phyloP scores from a whole-genome alignment of 2,797 vertebrate species.

The Phataginus tricuspis region DNA sequence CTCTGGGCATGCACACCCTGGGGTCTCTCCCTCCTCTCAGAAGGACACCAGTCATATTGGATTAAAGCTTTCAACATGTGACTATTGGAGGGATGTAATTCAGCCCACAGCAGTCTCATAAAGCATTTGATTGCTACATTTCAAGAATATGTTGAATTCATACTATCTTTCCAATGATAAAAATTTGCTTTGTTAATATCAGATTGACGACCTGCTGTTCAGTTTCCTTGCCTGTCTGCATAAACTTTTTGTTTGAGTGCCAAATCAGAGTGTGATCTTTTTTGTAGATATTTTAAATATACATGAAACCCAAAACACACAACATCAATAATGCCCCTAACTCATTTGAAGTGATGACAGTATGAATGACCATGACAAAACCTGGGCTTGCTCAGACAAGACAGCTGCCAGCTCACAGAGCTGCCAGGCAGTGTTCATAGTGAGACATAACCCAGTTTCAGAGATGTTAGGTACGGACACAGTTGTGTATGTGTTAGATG shows the following conservation, averaged over 20 bases:
- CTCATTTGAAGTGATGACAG: not conserved
- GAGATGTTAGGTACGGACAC: not conserved
- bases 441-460: not conserved
- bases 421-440: not conserved
- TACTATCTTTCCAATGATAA: conserved; percentile 30
- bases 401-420: accelerated
- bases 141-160: conserved; percentile 26
- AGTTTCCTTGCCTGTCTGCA: not conserved
- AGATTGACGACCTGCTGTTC: not conserved
- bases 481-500: not conserved
- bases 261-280: not conserved
- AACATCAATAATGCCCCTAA: not conserved
- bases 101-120: not conserved
- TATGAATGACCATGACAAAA: not conserved
- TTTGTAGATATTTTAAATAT: conserved; percentile 36
- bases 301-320: not conserved
- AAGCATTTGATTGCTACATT: not conserved
- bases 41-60: not conserved
- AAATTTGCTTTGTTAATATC: conserved; percentile 41
- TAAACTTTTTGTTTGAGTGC: not conserved
- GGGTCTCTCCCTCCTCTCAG: not conserved
- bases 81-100: not conserved
- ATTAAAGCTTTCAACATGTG: not conserved
- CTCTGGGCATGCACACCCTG: not conserved
- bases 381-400: not conserved